Evolutionary conservation across 2,888 invertebrate genomes (phyloP), one percentile per base, ranked within the genome.

Genomic region (Saturnia pavonia): DNA sequence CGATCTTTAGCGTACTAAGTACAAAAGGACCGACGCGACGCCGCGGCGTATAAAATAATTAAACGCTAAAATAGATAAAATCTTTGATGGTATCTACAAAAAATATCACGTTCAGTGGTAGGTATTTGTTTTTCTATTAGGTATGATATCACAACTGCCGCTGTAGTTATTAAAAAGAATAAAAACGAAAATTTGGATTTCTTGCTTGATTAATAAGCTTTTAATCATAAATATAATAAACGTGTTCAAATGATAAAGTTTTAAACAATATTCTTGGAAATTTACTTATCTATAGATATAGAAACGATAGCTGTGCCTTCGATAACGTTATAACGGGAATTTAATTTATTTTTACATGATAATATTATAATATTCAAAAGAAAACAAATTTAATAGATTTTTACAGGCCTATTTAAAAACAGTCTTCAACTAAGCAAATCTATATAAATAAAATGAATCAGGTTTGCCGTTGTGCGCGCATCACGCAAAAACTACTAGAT

Each of bases 221-320:
- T 27, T 25, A 60, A 57, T 25, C 22, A 27, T 27, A 60, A 60
- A 25, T 60, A 60, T 27, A 60, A 25, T 27, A 60, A 60, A 60
- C 57, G 57, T 27, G 57, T 60, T 27, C 57, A 60, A 25, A 14
- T 42, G 73, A 73, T 72, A 72, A 72, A 66, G 40, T 68, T 45
- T 34, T 27, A 67, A 67, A 45, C 70, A 51, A 67, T 60, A 69
- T 77, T 74, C 73, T 73, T 72, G 67, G 70, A 57, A 77, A 74
- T 73, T 63, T 67, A 74, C 73, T 70, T 70, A 74, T 69, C 71
- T 68, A 7, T 42, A 72, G 57, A 72, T 72, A 72, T 72, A 72
- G 69, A 70, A 57, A 65, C 67, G 74, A 74, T 74, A 75, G 42
- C 69, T 67, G 65, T 63, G 69, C 66, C 40, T 70, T 70, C 67